Evolutionary conservation across 2,797 vertebrate genomes (phyloP).

Genomic region (Gobio occitaniae): DNA sequence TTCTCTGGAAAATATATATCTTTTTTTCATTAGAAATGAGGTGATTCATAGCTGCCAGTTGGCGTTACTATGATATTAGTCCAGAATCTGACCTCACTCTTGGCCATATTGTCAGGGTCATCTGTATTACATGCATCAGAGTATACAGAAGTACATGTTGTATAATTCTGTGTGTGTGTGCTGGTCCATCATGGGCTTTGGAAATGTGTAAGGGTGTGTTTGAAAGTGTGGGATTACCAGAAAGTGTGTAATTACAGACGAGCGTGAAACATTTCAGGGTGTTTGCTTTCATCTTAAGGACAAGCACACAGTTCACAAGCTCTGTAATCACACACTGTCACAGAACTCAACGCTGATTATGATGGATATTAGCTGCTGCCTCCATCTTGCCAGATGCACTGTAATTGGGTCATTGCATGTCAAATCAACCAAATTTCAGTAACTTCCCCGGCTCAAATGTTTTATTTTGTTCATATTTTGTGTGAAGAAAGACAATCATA

Average conservation of each 20-base stretch:
- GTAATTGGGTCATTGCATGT: too few relatives aligned
- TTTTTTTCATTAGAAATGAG: not conserved
- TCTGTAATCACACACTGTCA: not conserved
- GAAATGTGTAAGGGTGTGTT: constrained; percentile 31
- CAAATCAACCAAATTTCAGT: too few relatives aligned
- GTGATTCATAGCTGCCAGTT: not conserved
- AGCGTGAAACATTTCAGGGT: constrained; percentile 8
- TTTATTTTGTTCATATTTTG: too few relatives aligned
- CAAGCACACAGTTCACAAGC: not conserved
- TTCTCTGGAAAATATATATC: not conserved
- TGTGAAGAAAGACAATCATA: too few relatives aligned
- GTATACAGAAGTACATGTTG: not conserved
- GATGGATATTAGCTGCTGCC: not conserved
- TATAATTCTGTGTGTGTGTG: not conserved
- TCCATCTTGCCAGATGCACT: not conserved
- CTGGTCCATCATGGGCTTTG: constrained; percentile 21
- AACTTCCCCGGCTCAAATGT: too few relatives aligned
- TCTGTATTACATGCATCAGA: not conserved
- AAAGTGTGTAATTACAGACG: constrained; percentile 25
- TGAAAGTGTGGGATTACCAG: not conserved
- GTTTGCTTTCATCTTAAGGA: constrained; percentile 18
- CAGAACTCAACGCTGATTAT: not conserved
- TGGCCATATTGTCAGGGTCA: not conserved
- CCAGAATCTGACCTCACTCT: not conserved
- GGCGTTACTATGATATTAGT: not conserved